A percentile compares a stretch with the other conserved stretches of the same genome.
Evolutionary conservation across 2,797 vertebrate genomes (phyloP).

Genomic region (Sciurus vulgaris): DNA sequence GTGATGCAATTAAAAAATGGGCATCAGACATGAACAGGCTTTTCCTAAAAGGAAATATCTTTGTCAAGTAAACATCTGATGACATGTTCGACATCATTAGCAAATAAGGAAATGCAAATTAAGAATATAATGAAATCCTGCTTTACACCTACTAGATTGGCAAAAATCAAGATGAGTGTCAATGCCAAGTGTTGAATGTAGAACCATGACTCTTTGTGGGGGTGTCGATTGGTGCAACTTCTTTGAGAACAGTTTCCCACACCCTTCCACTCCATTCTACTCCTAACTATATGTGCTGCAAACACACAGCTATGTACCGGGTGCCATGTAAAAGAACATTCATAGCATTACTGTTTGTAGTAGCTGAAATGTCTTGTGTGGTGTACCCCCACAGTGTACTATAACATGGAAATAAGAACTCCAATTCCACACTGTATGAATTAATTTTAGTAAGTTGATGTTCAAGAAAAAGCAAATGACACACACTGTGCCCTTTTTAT

Average conservation of each 20-base stretch:
- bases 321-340: neutral
- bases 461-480: neutral
- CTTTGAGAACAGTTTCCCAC: neutral
- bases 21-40: neutral
- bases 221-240: neutral
- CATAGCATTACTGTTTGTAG: neutral
- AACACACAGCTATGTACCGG: neutral
- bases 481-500: neutral
- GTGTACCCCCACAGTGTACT: neutral
- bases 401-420: neutral
- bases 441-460: slow-evolving; percentile 7
- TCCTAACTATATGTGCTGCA: neutral
- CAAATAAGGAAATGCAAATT: neutral
- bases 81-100: neutral
- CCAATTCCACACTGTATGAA: neutral
- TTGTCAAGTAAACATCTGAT: neutral
- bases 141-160: neutral
- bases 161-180: neutral
- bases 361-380: neutral
- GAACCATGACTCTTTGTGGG: neutral
- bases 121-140: neutral
- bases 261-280: neutral
- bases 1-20: neutral
- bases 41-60: neutral
- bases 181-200: neutral